Evolutionary conservation across 2,797 vertebrate species (phyloP).

Genomic region (Myripristis murdjan): DNA sequence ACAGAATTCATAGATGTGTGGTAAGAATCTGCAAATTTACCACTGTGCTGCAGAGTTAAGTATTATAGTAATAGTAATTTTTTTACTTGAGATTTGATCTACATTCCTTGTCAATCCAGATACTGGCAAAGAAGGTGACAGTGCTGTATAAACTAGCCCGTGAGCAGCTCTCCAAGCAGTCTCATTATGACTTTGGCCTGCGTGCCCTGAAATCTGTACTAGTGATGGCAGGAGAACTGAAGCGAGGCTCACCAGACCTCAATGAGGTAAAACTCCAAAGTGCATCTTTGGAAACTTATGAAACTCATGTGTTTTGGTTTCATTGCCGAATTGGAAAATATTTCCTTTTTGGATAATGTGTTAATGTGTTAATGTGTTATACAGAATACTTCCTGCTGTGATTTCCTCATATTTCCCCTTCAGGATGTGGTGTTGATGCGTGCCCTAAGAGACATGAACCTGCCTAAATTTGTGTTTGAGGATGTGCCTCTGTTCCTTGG

Average conservation of each 20-base stretch:
- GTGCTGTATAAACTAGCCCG: conserved; percentile 95
- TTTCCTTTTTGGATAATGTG: background rate
- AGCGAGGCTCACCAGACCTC: conserved; percentile 92
- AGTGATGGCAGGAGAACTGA: conserved; percentile 97
- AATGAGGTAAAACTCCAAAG: conserved; percentile 87
- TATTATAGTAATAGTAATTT: too few species aligned
- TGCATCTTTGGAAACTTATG: background rate
- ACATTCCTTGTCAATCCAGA: conserved; percentile 73
- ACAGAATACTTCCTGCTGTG: background rate
- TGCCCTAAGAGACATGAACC: conserved; percentile 96
- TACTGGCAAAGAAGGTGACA: conserved; percentile 98
- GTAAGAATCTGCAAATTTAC: too few species aligned
- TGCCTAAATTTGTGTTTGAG: conserved; percentile 98
- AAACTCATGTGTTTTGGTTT: conserved; percentile 1
- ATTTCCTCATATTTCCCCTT: background rate
- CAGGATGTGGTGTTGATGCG: conserved; percentile 98
- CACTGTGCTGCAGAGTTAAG: too few species aligned
- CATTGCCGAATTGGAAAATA: background rate
- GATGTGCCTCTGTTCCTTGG: conserved; percentile 97
- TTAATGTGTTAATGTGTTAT: too few species aligned
- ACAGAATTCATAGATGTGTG: too few species aligned
- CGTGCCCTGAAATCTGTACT: conserved; percentile 97
- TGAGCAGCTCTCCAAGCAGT: conserved; percentile 97
- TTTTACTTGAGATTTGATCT: background rate
- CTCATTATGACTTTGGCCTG: conserved; percentile 98